A percentile compares a stretch with the other conserved stretches of the same genome.
phyloP scores from a whole-genome alignment of 2,797 vertebrate genomes.

The Lithobates pipiens region DNA sequence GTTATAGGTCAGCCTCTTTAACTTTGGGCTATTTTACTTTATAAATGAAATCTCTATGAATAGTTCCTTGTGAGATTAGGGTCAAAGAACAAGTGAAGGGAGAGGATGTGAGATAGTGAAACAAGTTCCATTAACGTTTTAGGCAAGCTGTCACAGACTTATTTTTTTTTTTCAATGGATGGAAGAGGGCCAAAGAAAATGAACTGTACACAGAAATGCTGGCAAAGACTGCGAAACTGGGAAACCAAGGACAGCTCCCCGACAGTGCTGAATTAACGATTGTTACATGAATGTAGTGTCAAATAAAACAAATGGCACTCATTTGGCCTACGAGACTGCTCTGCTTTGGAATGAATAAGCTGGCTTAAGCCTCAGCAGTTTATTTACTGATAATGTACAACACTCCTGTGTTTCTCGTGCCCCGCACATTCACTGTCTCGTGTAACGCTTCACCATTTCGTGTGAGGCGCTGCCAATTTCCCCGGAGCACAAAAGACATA shows the following conservation, averaged over 20 bases:
- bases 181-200: conserved; percentile 42
- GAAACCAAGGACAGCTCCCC: conserved; percentile 38
- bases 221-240: conserved; percentile 30
- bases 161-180: conserved; percentile 26
- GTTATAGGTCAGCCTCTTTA: background rate
- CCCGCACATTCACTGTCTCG: background rate
- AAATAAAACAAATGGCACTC: conserved; percentile 35
- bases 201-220: conserved; percentile 23
- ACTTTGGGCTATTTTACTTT: background rate
- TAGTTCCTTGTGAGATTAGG: conserved; percentile 6
- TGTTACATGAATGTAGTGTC: conserved; percentile 30
- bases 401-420: background rate
- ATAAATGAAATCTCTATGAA: background rate
- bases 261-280: conserved; percentile 14
- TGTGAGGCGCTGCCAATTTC: conserved; percentile 35
- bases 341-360: conserved; percentile 31
- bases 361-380: conserved; percentile 6
- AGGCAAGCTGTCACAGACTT: conserved; percentile 29
- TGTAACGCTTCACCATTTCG: conserved; percentile 18
- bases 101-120: conserved; percentile 42
- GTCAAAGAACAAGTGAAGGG: conserved; percentile 10
- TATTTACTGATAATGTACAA: conserved; percentile 17
- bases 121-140: conserved; percentile 50
- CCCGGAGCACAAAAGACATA: conserved; percentile 32
- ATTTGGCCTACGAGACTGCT: conserved; percentile 14